A percentile compares a stretch with the other conserved stretches of the same genome.
These are phyloP conservation scores for Caenorhabditis uteleia DNA, from an alignment of 2,888 invertebrate species.

Conservation along the genomic window DNA sequence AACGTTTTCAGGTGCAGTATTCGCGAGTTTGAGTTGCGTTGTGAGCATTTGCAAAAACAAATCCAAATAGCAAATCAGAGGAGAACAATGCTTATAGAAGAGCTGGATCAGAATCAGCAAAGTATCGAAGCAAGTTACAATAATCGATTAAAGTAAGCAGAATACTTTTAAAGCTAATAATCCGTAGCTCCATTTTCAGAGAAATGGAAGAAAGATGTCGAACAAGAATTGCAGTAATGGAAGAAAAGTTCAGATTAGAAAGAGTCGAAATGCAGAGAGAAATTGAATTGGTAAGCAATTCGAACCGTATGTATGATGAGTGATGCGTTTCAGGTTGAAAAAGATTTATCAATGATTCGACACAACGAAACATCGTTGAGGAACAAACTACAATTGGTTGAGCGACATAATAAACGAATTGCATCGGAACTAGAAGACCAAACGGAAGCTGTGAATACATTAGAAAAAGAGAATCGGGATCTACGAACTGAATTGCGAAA, in stretches of 20 bases:
- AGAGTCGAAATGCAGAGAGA: slow-evolving; percentile 53
- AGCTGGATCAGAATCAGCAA: slow-evolving; percentile 55
- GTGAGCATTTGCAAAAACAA: slow-evolving; percentile 54
- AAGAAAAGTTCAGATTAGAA: slow-evolving; percentile 51
- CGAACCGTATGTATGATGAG: background rate
- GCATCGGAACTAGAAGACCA: slow-evolving; percentile 49
- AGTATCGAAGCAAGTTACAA: slow-evolving; percentile 57
- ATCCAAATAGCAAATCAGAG: slow-evolving; percentile 56
- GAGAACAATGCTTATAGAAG: slow-evolving; percentile 54
- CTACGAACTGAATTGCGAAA: slow-evolving; percentile 48
- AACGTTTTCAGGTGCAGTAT: slow-evolving; percentile 36
- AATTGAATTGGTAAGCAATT: slow-evolving; percentile 41
- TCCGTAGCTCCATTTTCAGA: slow-evolving; percentile 20
- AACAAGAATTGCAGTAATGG: slow-evolving; percentile 45
- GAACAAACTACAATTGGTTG: slow-evolving; percentile 50
- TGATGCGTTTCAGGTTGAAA: slow-evolving; percentile 32
- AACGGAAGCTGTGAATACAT: slow-evolving; percentile 38
- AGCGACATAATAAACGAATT: slow-evolving; percentile 51
- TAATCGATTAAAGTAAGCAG: slow-evolving; percentile 41
- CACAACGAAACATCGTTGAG: slow-evolving; percentile 50
- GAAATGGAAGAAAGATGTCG: slow-evolving; percentile 55
- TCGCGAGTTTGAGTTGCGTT: slow-evolving; percentile 43
- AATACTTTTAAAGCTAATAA: slow-evolving; percentile 1
- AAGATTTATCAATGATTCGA: slow-evolving; percentile 49
- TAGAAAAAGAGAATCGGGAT: slow-evolving; percentile 52